These are phyloP conservation scores for Nannobrachium achirus DNA, from an alignment of 2,113 vertebrate genomes.

Conservation along the genomic window DNA sequence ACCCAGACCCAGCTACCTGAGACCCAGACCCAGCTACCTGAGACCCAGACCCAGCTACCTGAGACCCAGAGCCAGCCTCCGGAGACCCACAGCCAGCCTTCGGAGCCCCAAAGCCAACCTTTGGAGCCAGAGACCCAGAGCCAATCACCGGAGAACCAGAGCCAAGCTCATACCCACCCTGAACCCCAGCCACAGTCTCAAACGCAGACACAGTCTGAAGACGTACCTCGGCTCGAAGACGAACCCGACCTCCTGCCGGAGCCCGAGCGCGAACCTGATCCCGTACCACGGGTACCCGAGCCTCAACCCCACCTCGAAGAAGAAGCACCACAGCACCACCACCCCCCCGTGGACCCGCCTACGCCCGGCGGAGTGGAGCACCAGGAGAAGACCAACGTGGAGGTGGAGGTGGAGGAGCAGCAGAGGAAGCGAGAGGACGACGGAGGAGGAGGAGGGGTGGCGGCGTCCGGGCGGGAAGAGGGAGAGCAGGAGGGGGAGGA, in stretches of 20 bases:
- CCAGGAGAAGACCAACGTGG: slow-evolving; percentile 29
- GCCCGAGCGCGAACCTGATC: slow-evolving; percentile 9
- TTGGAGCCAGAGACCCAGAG: too few species aligned
- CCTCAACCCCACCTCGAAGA: slow-evolving; percentile 28
- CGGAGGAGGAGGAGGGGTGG: slow-evolving; percentile 32
- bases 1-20: too few species aligned
- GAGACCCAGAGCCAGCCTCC: too few species aligned
- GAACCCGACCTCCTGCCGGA: background rate
- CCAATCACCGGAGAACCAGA: background rate
- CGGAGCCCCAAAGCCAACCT: too few species aligned
- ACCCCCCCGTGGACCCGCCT: background rate
- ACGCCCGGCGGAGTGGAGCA: background rate
- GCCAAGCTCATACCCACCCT: slow-evolving; percentile 37
- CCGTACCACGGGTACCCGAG: background rate
- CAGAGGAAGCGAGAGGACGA: slow-evolving; percentile 37
- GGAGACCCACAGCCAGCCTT: too few species aligned
- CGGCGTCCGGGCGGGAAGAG: slow-evolving; percentile 24
- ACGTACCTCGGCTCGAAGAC: slow-evolving; percentile 5
- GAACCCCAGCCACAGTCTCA: slow-evolving; percentile 24
- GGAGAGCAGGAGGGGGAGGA: slow-evolving; percentile 44
- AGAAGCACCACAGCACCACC: background rate
- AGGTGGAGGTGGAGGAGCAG: slow-evolving; percentile 34
- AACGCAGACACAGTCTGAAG: slow-evolving; percentile 8
- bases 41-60: too few species aligned
- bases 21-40: too few species aligned